A percentile compares a stretch with the other conserved stretches of the same genome.
Evolutionary conservation across 2,888 invertebrate species (phyloP).

Genomic region (Coleophora deauratella): DNA sequence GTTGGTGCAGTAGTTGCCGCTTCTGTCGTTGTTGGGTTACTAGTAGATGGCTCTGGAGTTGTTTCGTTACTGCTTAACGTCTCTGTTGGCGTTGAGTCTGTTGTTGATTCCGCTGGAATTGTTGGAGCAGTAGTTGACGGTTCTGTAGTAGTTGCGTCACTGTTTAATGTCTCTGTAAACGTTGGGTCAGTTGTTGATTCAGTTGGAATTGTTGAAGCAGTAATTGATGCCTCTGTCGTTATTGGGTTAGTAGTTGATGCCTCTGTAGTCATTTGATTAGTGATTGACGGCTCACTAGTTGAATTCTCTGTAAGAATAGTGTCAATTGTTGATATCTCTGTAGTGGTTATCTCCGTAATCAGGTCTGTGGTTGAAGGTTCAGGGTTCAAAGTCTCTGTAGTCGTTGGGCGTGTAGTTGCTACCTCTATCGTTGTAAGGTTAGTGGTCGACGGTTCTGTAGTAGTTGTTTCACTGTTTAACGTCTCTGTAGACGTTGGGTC

Average conservation of each 20-base stretch:
- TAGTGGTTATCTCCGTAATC: background rate
- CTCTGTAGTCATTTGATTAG: too few relatives aligned
- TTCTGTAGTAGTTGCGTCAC: too few relatives aligned
- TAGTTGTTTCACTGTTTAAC: too few relatives aligned
- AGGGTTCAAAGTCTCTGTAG: background rate
- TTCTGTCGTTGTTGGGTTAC: background rate
- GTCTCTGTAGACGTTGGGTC: background rate
- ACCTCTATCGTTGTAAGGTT: too few relatives aligned
- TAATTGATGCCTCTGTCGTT: too few relatives aligned
- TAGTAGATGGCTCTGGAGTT: background rate
- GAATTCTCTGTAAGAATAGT: too few relatives aligned
- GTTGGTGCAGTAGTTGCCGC: background rate
- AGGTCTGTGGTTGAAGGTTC: background rate
- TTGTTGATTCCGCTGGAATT: background rate
- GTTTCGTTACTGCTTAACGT: background rate
- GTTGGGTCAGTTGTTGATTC: background rate
- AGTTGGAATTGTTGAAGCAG: too few relatives aligned
- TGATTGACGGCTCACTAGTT: too few relatives aligned
- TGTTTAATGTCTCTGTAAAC: background rate
- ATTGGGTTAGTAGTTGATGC: too few relatives aligned
- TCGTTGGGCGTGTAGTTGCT: too few relatives aligned
- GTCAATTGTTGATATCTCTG: background rate
- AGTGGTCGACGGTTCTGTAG: too few relatives aligned
- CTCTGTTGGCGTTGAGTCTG: background rate
- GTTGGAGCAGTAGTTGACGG: background rate